phyloP scores from a whole-genome alignment of 2,113 vertebrate genomes.

The Bungarus multicinctus region DNA sequence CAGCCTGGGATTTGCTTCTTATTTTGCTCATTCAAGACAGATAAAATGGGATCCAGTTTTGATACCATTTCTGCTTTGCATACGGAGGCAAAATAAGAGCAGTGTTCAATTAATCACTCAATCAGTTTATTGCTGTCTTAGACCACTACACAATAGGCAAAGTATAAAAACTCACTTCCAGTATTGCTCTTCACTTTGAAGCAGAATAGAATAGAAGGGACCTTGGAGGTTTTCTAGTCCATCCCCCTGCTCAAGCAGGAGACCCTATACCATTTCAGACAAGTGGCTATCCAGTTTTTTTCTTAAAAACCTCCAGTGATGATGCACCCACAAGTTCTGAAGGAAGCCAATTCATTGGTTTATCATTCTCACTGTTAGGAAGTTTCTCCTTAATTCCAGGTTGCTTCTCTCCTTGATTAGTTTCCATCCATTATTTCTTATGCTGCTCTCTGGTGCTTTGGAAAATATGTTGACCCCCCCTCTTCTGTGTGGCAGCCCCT shows the following conservation, averaged over 20 bases:
- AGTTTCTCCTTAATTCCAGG: neutral
- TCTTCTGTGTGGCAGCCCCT: neutral
- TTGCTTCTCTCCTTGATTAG: neutral
- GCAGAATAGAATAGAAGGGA: neutral
- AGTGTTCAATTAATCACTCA: neutral
- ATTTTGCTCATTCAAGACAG: neutral
- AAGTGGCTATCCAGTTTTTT: neutral
- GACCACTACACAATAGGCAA: neutral
- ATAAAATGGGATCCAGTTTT: neutral
- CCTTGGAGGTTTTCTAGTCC: neutral
- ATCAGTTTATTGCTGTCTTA: neutral
- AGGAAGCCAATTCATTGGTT: neutral
- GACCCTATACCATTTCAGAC: neutral
- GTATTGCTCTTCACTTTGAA: neutral
- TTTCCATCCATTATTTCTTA: neutral
- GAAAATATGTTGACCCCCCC: neutral
- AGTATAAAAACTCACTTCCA: neutral
- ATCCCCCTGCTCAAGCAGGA: neutral
- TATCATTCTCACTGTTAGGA: neutral
- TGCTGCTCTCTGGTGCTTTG: neutral
- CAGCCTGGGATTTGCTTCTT: neutral
- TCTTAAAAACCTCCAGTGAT: neutral
- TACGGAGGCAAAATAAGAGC: neutral
- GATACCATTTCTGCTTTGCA: neutral
- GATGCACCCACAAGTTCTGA: neutral